Evolutionary conservation across 2,797 vertebrate genomes (phyloP).

Genomic region (Scarus forsteni): DNA sequence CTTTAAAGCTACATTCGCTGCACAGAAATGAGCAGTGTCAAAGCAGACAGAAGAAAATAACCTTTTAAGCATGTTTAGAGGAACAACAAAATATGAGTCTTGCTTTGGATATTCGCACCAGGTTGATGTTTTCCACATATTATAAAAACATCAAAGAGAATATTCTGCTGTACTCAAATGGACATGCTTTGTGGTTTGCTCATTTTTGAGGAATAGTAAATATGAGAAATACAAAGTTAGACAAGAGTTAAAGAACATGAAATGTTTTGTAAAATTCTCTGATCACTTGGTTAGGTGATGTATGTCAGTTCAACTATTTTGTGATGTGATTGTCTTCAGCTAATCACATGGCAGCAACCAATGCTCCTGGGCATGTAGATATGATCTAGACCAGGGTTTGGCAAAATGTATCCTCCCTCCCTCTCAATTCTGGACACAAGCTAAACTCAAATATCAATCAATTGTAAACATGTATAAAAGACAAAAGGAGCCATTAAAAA

Average conservation of each 20-base stretch:
- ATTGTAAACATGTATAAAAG: no score
- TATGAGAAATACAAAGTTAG: conserved; percentile 15
- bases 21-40: conserved; percentile 38
- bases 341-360: no score
- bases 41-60: conserved; percentile 17
- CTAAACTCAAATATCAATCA: no score
- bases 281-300: no score
- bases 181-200: conserved; percentile 1
- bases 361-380: no score
- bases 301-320: no score
- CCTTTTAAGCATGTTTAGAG: not conserved
- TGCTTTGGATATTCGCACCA: conserved; percentile 13
- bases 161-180: conserved; percentile 7
- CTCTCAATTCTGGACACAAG: no score
- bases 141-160: conserved; percentile 21
- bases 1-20: conserved; percentile 25
- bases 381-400: no score
- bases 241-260: conserved; percentile 47
- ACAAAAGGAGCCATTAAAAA: no score
- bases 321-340: no score
- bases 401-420: no score
- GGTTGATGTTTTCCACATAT: conserved; percentile 5
- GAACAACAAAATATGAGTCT: conserved; percentile 12
- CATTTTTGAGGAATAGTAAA: conserved; percentile 15
- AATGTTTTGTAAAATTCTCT: conserved; percentile 54